Percentiles rank a stretch among this genome's conserved stretches.
phyloP scores from a whole-genome alignment of 1,140 invertebrate genomes.

The Apocrypta bakeri region DNA sequence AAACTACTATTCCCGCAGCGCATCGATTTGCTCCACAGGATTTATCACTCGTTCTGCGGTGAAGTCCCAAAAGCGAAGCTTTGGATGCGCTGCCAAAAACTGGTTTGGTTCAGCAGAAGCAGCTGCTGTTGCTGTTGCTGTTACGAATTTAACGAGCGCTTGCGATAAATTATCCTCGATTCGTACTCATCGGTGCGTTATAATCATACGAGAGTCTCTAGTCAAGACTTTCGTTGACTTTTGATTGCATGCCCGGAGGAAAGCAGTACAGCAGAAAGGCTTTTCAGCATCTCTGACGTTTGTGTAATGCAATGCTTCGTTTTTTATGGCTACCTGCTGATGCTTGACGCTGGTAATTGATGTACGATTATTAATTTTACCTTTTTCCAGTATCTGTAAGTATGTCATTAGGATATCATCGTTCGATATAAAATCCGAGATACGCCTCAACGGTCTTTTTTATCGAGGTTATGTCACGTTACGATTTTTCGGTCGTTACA shows the following conservation, averaged over 20 bases:
- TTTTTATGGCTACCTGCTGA: neutral
- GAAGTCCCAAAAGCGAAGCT: neutral
- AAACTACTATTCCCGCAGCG: neutral
- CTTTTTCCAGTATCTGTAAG: too few relatives aligned
- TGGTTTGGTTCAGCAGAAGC: neutral
- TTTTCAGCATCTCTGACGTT: too few relatives aligned
- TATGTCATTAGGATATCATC: neutral
- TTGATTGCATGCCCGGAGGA: neutral
- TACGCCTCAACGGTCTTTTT: neutral
- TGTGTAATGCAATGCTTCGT: slow-evolving; percentile 6
- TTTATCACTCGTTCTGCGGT: neutral
- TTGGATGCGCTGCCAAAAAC: neutral
- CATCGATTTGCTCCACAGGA: neutral
- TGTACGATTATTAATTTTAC: neutral
- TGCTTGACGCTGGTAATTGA: slow-evolving; percentile 14
- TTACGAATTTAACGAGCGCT: neutral
- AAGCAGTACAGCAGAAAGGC: neutral
- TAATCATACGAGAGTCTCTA: neutral
- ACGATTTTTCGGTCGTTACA: neutral
- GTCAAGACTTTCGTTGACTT: slow-evolving; percentile 3
- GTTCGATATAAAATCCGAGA: neutral
- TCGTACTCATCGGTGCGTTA: neutral
- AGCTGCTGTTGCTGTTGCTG: neutral
- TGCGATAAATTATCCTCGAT: slow-evolving; percentile 24
- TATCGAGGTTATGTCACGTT: neutral